Evolutionary conservation across 1,140 invertebrate species (phyloP).

Genomic region (Helicoverpa zea): DNA sequence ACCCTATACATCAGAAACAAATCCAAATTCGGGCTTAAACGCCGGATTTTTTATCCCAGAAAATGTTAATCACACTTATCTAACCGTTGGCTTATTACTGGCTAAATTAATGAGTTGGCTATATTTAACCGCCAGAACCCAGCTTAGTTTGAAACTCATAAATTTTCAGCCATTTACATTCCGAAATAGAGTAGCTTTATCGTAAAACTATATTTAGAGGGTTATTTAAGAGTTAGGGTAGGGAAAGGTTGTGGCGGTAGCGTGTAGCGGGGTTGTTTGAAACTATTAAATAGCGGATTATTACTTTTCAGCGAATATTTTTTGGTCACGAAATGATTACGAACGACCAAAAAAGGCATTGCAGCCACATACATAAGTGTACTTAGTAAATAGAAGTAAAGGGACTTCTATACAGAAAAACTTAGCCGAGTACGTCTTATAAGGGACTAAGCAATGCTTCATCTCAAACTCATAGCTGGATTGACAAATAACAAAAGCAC

Average conservation of each 20-base stretch:
- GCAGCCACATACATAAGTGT: too few relatives aligned
- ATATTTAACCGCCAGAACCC: slow-evolving; percentile 19
- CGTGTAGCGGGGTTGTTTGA: not conserved
- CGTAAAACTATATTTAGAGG: slow-evolving; percentile 3
- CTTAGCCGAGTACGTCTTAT: too few relatives aligned
- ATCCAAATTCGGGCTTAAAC: not conserved
- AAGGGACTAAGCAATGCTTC: too few relatives aligned
- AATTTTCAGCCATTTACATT: slow-evolving; percentile 22
- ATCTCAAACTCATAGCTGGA: too few relatives aligned
- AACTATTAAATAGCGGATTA: too few relatives aligned
- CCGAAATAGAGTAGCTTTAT: slow-evolving; percentile 1
- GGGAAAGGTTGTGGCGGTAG: not conserved
- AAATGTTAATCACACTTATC: slow-evolving; percentile 31
- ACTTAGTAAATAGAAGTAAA: too few relatives aligned
- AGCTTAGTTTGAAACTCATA: slow-evolving; percentile 25
- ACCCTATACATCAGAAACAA: not conserved
- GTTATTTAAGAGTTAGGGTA: not conserved
- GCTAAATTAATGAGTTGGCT: slow-evolving; percentile 40
- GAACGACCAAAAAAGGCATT: too few relatives aligned
- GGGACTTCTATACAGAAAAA: too few relatives aligned
- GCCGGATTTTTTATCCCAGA: not conserved
- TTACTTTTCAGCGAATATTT: too few relatives aligned
- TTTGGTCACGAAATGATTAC: too few relatives aligned
- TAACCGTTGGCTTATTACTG: slow-evolving; percentile 9
- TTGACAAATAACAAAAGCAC: too few relatives aligned